phyloP scores from a whole-genome alignment of 2,888 invertebrate genomes.

The Tryphoninae sp. region DNA sequence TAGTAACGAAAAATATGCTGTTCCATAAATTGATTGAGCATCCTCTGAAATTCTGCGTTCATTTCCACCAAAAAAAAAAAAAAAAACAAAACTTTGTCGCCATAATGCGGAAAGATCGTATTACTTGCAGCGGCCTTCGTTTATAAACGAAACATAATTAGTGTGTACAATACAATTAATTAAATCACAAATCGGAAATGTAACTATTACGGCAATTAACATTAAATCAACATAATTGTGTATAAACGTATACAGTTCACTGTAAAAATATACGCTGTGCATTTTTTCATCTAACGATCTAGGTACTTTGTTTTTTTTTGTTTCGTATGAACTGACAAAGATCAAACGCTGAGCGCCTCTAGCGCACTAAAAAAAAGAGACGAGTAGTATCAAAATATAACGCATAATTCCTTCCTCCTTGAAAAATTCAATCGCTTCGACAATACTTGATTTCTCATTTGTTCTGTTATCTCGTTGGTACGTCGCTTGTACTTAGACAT shows the following conservation, averaged over 20 bases:
- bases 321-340: slow-evolving; percentile 21
- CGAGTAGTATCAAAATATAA: slow-evolving; percentile 32
- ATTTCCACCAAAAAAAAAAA: not conserved
- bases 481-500: slow-evolving; percentile 12
- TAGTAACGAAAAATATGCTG: slow-evolving; percentile 17
- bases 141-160: slow-evolving; percentile 57
- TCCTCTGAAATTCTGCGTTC: slow-evolving; percentile 18
- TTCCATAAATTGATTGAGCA: slow-evolving; percentile 8
- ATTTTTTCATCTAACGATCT: slow-evolving; percentile 63
- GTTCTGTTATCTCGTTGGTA: slow-evolving; percentile 30
- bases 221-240: slow-evolving; percentile 72
- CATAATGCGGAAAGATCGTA: slow-evolving; percentile 54
- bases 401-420: not conserved
- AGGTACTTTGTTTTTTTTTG: slow-evolving; percentile 22
- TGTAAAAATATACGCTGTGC: slow-evolving; percentile 75
- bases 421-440: slow-evolving; percentile 15
- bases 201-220: slow-evolving; percentile 73
- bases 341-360: not conserved
- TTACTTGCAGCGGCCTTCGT: slow-evolving; percentile 55
- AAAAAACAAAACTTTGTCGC: slow-evolving; percentile 33
- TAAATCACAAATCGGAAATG: slow-evolving; percentile 75
- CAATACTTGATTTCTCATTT: slow-evolving; percentile 20
- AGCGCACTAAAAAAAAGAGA: slow-evolving; percentile 17
- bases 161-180: slow-evolving; percentile 68
- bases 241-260: slow-evolving; percentile 72